A percentile compares a stretch with the other conserved stretches of the same genome.
phyloP scores from a whole-genome alignment of 2,888 invertebrate genomes.

The Ariolimax columbianus region DNA sequence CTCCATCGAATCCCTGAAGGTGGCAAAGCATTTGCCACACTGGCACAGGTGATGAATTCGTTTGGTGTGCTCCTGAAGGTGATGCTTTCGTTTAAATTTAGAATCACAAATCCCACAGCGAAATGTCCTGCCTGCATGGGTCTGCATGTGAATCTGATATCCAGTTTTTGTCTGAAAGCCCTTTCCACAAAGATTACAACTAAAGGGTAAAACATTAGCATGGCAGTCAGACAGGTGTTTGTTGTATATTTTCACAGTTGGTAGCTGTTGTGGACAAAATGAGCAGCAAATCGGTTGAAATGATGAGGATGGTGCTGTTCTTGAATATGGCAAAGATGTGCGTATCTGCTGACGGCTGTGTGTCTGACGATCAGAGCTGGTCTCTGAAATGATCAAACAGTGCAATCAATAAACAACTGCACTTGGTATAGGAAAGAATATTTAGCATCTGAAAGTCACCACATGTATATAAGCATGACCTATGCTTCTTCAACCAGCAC shows the following conservation, averaged over 20 bases:
- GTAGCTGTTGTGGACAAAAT: slow-evolving; percentile 19
- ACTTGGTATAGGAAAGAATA: background rate
- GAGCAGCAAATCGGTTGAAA: slow-evolving; percentile 18
- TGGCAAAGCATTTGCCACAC: slow-evolving; percentile 32
- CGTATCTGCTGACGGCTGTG: background rate
- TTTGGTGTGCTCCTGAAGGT: slow-evolving; percentile 38
- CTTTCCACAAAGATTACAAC: slow-evolving; percentile 30
- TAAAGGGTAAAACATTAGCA: slow-evolving; percentile 34
- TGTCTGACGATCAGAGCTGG: background rate
- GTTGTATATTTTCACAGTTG: slow-evolving; percentile 13
- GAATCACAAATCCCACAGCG: slow-evolving; percentile 31
- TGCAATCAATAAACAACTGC: background rate
- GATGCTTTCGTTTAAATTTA: slow-evolving; percentile 45
- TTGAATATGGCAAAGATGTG: background rate
- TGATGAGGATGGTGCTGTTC: background rate
- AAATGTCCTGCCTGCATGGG: slow-evolving; percentile 34
- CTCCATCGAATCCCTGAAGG: background rate
- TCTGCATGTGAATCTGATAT: slow-evolving; percentile 29
- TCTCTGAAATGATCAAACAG: slow-evolving; percentile 19
- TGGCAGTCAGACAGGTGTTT: slow-evolving; percentile 36
- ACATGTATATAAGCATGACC: background rate
- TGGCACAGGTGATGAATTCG: slow-evolving; percentile 18
- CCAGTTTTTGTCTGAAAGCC: slow-evolving; percentile 43
- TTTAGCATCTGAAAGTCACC: background rate
- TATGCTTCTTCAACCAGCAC: background rate